phyloP scores from a whole-genome alignment of 1,140 invertebrate genomes.

The Nylanderia fulva region DNA sequence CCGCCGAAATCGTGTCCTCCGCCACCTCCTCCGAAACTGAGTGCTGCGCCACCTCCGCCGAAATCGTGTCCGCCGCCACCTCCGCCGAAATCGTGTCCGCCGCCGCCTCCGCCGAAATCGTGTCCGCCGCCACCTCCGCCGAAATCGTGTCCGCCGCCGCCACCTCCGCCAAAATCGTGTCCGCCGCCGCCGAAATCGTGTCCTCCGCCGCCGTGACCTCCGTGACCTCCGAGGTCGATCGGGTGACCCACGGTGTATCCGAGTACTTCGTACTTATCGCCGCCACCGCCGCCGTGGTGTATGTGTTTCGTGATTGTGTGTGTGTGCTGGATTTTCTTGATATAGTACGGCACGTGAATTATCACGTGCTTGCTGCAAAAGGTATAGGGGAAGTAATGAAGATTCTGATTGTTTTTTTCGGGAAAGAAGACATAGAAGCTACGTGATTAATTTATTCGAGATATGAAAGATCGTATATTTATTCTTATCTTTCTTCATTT shows the following conservation, averaged over 20 bases:
- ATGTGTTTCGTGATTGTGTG: slow-evolving; percentile 83
- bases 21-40: slow-evolving; percentile 25
- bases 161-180: slow-evolving; percentile 39
- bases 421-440: not conserved
- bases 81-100: slow-evolving; percentile 27
- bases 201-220: slow-evolving; percentile 50
- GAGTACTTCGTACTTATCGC: slow-evolving; percentile 80
- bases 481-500: not conserved
- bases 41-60: slow-evolving; percentile 47
- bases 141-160: slow-evolving; percentile 73
- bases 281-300: slow-evolving; percentile 75
- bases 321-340: slow-evolving; percentile 83
- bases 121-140: slow-evolving; percentile 66
- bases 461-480: not conserved
- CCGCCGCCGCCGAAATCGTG: slow-evolving; percentile 44
- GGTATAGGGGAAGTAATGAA: not conserved
- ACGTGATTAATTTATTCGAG: not conserved
- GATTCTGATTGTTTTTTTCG: not conserved
- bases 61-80: slow-evolving; percentile 43
- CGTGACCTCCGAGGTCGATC: slow-evolving; percentile 73
- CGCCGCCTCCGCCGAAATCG: slow-evolving; percentile 52
- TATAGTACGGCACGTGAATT: slow-evolving; percentile 83
- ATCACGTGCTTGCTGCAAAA: slow-evolving; percentile 77
- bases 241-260: slow-evolving; percentile 82
- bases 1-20: slow-evolving; percentile 36